Conservation (phyloP, 2,797 vertebrate genomes). For the Micromesistius poutassou region DNA sequence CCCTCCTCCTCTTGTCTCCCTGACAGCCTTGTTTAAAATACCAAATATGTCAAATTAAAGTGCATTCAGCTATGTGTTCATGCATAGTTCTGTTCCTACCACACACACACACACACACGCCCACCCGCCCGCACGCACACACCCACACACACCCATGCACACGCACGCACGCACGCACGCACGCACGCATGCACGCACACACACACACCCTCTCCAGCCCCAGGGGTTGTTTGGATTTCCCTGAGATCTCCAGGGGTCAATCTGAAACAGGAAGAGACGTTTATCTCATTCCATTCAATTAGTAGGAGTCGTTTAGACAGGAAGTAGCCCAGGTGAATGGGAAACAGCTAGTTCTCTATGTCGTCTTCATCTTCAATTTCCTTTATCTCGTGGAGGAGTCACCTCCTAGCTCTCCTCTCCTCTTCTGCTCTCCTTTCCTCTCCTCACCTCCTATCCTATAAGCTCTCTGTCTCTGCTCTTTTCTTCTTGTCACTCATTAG, state of each 20-base stretch:
- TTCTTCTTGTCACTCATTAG: neutral
- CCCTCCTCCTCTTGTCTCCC: constrained; percentile 3
- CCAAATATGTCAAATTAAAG: neutral
- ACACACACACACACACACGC: constrained; percentile 17
- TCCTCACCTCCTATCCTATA: neutral
- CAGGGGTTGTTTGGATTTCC: constrained; percentile 53
- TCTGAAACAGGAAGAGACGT: constrained; percentile 64
- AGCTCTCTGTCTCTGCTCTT: neutral
- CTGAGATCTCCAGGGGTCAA: constrained; percentile 50
- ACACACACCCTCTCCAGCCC: constrained; percentile 14
- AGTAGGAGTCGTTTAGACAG: constrained; percentile 49
- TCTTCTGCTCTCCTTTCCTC: neutral
- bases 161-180: neutral
- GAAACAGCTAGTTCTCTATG: no score
- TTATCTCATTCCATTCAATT: constrained; percentile 71
- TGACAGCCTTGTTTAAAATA: neutral
- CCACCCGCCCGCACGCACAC: neutral
- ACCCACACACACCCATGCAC: neutral
- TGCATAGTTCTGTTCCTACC: no score
- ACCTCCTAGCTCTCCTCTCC: neutral
- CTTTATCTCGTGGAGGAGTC: constrained; percentile 4
- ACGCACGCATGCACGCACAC: neutral
- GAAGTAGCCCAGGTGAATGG: constrained; percentile 24
- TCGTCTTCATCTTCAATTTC: no score
- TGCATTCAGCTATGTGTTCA: neutral